Percentiles rank a stretch among this genome's conserved stretches.
phyloP scores from a whole-genome alignment of 2,888 invertebrate genomes.

The Masnerella sp. region DNA sequence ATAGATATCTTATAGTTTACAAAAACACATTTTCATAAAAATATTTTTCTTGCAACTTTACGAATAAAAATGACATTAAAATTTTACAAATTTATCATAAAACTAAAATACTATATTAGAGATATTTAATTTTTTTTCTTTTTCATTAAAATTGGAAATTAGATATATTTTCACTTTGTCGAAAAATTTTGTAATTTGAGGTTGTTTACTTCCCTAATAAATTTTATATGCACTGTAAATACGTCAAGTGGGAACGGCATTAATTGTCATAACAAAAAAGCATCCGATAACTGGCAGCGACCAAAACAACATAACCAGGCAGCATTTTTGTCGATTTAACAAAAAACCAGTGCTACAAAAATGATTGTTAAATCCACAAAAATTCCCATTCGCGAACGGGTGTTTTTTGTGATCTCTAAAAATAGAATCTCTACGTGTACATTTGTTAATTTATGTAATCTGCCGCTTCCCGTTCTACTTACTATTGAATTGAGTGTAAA shows the following conservation, averaged over 20 bases:
- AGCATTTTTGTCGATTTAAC: constrained; percentile 48
- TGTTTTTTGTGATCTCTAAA: constrained; percentile 60
- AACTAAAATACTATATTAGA: no score
- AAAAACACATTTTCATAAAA: no score
- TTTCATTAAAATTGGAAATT: no score
- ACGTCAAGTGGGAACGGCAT: constrained; percentile 46
- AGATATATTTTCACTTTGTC: no score
- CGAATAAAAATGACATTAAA: no score
- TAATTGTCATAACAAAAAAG: constrained; percentile 34
- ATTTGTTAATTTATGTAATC: constrained; percentile 57
- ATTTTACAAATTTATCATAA: no score
- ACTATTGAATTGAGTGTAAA: constrained; percentile 56
- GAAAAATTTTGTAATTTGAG: no score
- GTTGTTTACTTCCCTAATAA: no score
- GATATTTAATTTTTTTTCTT: no score
- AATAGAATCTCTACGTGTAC: constrained; percentile 58
- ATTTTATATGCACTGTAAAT: constrained; percentile 59
- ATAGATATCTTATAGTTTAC: no score
- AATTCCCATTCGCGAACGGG: constrained; percentile 32
- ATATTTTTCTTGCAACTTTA: no score
- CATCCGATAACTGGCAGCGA: constrained; percentile 25
- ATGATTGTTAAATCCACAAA: constrained; percentile 41
- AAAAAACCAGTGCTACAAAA: not conserved
- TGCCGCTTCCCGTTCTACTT: constrained; percentile 56
- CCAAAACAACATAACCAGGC: not conserved